Conservation (phyloP, 2,113 vertebrate species). For the Brachypteracias leptosomus region DNA sequence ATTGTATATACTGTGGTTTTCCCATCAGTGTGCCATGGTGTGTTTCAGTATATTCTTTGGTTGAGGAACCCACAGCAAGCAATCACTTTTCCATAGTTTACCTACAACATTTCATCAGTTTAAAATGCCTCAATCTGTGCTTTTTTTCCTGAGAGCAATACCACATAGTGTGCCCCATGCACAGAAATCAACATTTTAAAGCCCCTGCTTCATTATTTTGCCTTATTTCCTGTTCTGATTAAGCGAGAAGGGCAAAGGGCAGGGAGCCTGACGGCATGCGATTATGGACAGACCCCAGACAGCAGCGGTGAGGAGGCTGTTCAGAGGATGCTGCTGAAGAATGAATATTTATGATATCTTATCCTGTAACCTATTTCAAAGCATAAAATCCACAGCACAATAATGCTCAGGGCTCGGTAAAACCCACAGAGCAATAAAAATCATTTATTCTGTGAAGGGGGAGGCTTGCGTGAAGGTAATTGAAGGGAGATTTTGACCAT, state of each 20-base stretch:
- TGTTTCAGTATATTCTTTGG: not conserved
- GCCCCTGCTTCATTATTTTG: constrained; percentile 17
- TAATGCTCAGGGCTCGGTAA: constrained; percentile 8
- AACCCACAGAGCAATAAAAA: constrained; percentile 42
- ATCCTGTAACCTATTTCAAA: constrained; percentile 37
- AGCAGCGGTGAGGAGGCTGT: not conserved
- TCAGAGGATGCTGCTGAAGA: not conserved
- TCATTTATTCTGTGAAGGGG: constrained; percentile 9
- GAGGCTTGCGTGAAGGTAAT: not conserved
- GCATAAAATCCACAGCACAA: constrained; percentile 10
- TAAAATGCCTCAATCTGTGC: not conserved
- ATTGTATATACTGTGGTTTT: not conserved
- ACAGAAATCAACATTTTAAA: constrained; percentile 46
- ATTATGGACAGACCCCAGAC: not conserved
- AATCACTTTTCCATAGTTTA: not conserved
- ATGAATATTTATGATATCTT: constrained; percentile 55
- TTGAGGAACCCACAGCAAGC: not conserved
- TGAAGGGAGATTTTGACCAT: constrained; percentile 9
- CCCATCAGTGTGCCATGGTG: not conserved
- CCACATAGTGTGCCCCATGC: not conserved
- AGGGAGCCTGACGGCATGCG: not conserved
- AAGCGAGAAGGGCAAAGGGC: not conserved
- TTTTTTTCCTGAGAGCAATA: not conserved
- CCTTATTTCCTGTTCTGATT: not conserved
- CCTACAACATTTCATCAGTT: not conserved